A percentile compares a stretch with the other conserved stretches of the same genome.
Conservation (phyloP, 1,140 invertebrate species). For the Drosophila littoralis region DNA sequence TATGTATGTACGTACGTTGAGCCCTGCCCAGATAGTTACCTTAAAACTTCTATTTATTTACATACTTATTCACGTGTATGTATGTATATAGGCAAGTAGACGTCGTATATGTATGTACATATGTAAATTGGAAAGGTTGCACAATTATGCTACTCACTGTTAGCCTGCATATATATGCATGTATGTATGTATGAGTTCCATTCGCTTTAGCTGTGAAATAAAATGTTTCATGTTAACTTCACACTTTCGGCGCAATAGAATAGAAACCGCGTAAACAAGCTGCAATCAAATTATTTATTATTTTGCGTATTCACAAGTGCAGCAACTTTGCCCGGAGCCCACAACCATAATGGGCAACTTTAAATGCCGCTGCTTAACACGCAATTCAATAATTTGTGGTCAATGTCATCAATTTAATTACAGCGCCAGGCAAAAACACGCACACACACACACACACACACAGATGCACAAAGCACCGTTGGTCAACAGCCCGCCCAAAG, state of each 20-base stretch:
- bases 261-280: background rate
- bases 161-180: too few relatives aligned
- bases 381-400: constrained; percentile 63
- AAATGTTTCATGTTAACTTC: too few relatives aligned
- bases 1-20: too few relatives aligned
- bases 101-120: background rate
- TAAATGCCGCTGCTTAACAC: constrained; percentile 42
- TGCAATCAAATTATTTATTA: constrained; percentile 13
- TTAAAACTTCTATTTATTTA: too few relatives aligned
- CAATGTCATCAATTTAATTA: constrained; percentile 54
- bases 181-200: too few relatives aligned
- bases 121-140: background rate
- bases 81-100: background rate
- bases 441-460: background rate
- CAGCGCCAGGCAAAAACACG: constrained; percentile 6
- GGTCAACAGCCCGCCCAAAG: background rate
- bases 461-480: background rate
- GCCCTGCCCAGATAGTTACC: too few relatives aligned
- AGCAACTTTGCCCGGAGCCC: background rate
- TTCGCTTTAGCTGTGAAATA: too few relatives aligned
- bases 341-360: constrained; percentile 41
- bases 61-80: too few relatives aligned
- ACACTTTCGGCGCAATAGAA: too few relatives aligned
- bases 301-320: constrained; percentile 3
- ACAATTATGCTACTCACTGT: too few relatives aligned